These are phyloP conservation scores for Scomber colias DNA, from an alignment of 2,113 vertebrate species.

Conservation along the genomic window DNA sequence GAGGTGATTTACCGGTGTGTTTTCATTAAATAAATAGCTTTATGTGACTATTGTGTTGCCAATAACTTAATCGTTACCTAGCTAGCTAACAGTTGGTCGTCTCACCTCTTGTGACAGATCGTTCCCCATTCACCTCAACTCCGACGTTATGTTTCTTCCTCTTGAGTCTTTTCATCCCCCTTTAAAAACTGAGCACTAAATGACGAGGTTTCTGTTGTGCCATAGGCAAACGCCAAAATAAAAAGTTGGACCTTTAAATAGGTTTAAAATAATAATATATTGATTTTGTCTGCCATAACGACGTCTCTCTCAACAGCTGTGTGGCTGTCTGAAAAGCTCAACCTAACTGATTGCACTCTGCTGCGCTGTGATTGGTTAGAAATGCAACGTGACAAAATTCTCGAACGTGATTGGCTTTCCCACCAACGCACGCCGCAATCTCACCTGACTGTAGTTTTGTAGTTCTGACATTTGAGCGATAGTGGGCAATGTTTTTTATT, in stretches of 20 bases:
- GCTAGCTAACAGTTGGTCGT: neutral
- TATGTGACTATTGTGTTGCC: neutral
- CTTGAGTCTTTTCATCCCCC: conserved; percentile 80
- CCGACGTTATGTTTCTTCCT: conserved; percentile 70
- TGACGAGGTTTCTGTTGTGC: neutral
- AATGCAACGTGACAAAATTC: conserved; percentile 4
- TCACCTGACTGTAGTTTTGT: conserved; percentile 51
- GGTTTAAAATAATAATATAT: conserved; percentile 10
- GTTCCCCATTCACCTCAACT: conserved; percentile 58
- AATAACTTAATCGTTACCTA: neutral
- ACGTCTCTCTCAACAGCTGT: conserved; percentile 36
- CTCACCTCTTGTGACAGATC: conserved; percentile 71
- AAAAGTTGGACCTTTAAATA: neutral
- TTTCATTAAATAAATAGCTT: neutral
- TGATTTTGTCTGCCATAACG: neutral
- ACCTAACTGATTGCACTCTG: fast-evolving
- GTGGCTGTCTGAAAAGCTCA: conserved; percentile 1
- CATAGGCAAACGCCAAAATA: neutral
- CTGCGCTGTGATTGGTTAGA: conserved; percentile 52
- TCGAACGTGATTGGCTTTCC: conserved; percentile 10
- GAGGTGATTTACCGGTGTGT: no score
- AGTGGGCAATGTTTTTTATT: neutral
- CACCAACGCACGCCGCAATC: neutral
- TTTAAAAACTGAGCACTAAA: conserved; percentile 17
- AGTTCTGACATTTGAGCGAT: neutral